A percentile compares a stretch with the other conserved stretches of the same genome.
Conservation (phyloP, 1,140 invertebrate genomes). For the Paraescarpia echinospica region DNA sequence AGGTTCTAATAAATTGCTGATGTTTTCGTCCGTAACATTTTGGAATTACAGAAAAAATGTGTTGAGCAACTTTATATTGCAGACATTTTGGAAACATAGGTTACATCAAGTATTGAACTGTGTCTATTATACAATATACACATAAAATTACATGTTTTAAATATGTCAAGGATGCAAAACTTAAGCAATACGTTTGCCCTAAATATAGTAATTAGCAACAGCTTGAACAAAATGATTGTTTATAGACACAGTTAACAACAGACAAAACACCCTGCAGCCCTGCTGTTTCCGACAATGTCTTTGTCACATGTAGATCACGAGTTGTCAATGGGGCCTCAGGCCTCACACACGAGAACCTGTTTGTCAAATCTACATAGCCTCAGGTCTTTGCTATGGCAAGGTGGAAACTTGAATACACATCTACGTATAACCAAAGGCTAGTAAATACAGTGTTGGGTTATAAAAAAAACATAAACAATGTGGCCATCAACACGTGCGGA, state of each 20-base stretch:
- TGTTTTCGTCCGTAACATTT: too few relatives aligned
- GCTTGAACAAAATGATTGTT: background rate
- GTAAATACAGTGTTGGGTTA: background rate
- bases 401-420: background rate
- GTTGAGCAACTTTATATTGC: background rate
- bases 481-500: background rate
- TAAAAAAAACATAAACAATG: background rate
- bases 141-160: background rate
- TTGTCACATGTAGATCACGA: background rate
- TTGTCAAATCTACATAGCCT: background rate
- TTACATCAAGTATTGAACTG: background rate
- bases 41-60: background rate
- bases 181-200: background rate
- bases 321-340: background rate
- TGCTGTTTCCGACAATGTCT: background rate
- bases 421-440: background rate
- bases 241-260: background rate
- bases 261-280: slow-evolving; percentile 7
- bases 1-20: too few relatives aligned
- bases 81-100: background rate
- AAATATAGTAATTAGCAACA: background rate
- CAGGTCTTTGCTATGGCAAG: background rate
- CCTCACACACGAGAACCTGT: background rate
- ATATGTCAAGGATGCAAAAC: background rate
- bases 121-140: background rate